phyloP scores from a whole-genome alignment of 2,888 invertebrate species.

The Eumacrocentrus americanus region DNA sequence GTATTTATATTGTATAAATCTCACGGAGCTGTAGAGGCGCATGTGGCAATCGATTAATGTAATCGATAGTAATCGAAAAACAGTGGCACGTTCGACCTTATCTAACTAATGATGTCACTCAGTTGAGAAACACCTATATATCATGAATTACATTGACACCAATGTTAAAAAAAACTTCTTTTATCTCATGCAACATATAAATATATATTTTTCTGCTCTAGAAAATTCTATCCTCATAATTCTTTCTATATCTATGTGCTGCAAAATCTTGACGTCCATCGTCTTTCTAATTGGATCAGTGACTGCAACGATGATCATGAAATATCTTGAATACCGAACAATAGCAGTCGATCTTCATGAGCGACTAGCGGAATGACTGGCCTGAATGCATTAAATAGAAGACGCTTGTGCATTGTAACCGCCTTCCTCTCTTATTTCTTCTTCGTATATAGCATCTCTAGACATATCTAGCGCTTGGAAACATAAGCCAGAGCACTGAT shows the following conservation, averaged over 20 bases:
- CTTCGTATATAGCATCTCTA: neutral
- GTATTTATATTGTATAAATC: conserved; percentile 13
- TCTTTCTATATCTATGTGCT: neutral
- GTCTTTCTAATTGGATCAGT: conserved; percentile 25
- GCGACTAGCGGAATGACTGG: conserved; percentile 36
- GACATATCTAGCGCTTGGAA: conserved; percentile 12
- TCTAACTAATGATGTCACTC: neutral
- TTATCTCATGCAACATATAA: no score
- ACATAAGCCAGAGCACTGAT: conserved; percentile 15
- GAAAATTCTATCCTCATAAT: no score
- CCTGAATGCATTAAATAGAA: conserved; percentile 35
- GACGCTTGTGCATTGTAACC: conserved; percentile 12
- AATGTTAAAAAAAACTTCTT: no score
- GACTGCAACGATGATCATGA: conserved; percentile 20
- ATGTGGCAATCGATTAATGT: conserved; percentile 36
- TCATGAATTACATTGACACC: no score
- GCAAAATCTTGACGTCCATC: conserved; percentile 14
- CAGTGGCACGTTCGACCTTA: conserved; percentile 21
- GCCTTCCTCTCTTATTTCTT: neutral
- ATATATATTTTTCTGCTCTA: no score
- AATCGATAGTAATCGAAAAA: conserved; percentile 31
- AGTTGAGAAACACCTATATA: conserved; percentile 1
- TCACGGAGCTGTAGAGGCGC: conserved; percentile 12
- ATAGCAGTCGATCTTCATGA: conserved; percentile 39
- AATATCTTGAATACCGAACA: conserved; percentile 29